Conservation (phyloP, 2,113 vertebrate genomes). For the Siniperca knerii region DNA sequence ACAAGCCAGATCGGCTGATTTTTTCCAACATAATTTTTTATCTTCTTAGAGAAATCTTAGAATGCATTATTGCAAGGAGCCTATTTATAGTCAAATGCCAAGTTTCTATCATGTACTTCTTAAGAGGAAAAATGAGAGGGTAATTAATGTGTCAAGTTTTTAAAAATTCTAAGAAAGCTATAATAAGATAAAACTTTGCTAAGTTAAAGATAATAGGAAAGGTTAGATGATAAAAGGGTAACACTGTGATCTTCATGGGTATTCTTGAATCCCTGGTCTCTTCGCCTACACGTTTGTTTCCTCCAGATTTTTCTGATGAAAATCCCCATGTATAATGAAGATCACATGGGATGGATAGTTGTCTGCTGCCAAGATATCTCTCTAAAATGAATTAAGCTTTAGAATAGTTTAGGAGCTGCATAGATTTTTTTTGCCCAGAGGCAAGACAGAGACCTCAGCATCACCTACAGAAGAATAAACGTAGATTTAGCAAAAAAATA, state of each 20-base stretch:
- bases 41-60: conserved; percentile 12
- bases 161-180: conserved; percentile 16
- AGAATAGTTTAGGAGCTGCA: conserved; percentile 52
- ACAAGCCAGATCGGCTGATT: background rate
- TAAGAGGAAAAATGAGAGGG: conserved; percentile 26
- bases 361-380: conserved; percentile 89
- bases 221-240: conserved; percentile 57
- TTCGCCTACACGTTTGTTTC: conserved; percentile 57
- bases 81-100: conserved; percentile 6
- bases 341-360: conserved; percentile 87
- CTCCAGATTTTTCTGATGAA: conserved; percentile 81
- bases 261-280: conserved; percentile 50
- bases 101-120: conserved; percentile 26
- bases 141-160: conserved; percentile 55
- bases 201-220: conserved; percentile 51
- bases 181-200: conserved; percentile 41
- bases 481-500: conserved; percentile 60
- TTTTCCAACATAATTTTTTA: background rate
- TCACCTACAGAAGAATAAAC: conserved; percentile 71
- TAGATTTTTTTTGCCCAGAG: conserved; percentile 42
- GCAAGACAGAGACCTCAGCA: conserved; percentile 60
- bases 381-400: conserved; percentile 84
- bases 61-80: background rate
- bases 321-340: conserved; percentile 87
- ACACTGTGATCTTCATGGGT: conserved; percentile 51